These are phyloP conservation scores for Alectoris magna DNA, from an alignment of 2,797 vertebrate species.

Conservation along the genomic window DNA sequence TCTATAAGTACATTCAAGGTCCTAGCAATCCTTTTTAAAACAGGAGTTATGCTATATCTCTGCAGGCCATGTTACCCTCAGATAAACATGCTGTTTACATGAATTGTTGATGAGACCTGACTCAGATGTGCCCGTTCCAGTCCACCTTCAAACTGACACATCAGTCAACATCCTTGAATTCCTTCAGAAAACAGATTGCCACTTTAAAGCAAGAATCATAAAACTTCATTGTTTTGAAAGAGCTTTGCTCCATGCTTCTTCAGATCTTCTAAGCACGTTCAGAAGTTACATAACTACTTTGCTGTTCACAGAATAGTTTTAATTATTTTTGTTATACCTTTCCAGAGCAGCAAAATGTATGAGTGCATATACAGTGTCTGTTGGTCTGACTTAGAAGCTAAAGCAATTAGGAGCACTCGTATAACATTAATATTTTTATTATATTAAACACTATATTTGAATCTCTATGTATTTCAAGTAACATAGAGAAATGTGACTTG, in stretches of 20 bases:
- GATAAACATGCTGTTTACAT: neutral
- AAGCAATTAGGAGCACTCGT: neutral
- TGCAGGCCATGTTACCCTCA: neutral
- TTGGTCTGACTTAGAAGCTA: neutral
- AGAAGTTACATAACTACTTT: neutral
- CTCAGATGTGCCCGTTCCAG: neutral
- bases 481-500: neutral
- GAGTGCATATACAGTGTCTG: neutral
- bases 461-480: neutral
- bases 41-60: neutral
- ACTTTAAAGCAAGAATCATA: neutral
- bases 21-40: neutral
- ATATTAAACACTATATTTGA: neutral
- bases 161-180: neutral
- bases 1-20: neutral
- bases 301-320: neutral
- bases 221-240: neutral
- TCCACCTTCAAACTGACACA: neutral
- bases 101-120: neutral
- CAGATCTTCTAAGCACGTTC: neutral
- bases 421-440: neutral
- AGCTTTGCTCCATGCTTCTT: neutral
- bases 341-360: neutral
- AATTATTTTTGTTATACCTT: neutral
- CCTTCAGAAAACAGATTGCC: neutral